phyloP scores from a whole-genome alignment of 2,113 vertebrate genomes.

The Halichoeres trimaculatus region DNA sequence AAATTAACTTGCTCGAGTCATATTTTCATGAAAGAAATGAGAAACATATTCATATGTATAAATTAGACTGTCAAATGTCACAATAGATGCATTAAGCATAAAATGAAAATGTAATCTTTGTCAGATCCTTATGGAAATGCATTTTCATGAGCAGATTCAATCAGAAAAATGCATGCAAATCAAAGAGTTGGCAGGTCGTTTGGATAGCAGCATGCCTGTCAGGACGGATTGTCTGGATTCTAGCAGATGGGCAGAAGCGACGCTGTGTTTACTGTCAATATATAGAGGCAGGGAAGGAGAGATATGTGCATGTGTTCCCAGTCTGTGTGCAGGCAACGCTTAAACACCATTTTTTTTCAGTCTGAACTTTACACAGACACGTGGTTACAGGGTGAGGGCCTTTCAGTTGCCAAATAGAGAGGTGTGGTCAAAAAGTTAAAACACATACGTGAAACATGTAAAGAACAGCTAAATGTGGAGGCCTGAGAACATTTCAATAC shows the following conservation, averaged over 20 bases:
- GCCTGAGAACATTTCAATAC: not conserved
- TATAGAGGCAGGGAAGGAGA: conserved; percentile 2
- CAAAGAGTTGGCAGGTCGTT: conserved; percentile 19
- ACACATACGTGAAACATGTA: conserved; percentile 17
- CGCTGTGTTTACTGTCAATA: conserved; percentile 18
- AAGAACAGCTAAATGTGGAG: conserved; percentile 25
- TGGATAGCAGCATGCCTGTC: conserved; percentile 32
- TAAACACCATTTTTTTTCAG: conserved; percentile 24
- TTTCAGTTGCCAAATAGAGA: conserved; percentile 26
- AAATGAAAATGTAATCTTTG: conserved; percentile 3
- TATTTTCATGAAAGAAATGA: not conserved
- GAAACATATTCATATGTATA: not conserved
- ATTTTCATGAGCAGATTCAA: conserved; percentile 15
- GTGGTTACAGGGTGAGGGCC: not conserved
- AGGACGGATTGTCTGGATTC: conserved; percentile 36
- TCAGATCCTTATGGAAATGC: conserved; percentile 20
- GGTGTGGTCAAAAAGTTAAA: conserved; percentile 25
- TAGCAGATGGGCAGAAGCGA: conserved; percentile 10
- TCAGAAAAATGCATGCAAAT: conserved; percentile 27
- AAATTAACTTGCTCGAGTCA: not conserved
- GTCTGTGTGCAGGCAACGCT: conserved; percentile 12
- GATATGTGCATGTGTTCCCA: not conserved
- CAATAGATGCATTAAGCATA: not conserved
- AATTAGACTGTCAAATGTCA: not conserved
- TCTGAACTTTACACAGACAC: not conserved